Conservation (phyloP, 2,797 vertebrate species). For the Propithecus deckenii region DNA sequence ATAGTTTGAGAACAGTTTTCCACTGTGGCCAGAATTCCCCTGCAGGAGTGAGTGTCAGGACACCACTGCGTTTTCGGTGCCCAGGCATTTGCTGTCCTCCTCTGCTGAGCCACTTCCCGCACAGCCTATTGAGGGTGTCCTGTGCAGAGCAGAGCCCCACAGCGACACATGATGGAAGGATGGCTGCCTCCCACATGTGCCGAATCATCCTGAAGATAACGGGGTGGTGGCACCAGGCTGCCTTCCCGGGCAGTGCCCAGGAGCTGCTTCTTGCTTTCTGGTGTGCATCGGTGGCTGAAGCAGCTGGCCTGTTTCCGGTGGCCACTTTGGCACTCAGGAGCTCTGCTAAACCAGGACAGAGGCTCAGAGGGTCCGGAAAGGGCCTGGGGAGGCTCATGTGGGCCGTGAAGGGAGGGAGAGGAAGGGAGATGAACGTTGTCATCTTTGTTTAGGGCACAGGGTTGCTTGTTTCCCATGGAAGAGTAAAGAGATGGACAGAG, state of each 20-base stretch:
- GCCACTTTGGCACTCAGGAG: neutral
- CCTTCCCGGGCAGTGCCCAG: neutral
- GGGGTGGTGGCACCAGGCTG: neutral
- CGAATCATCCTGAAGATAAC: neutral
- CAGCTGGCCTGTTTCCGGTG: neutral
- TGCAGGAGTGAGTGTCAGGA: neutral
- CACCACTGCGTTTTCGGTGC: neutral
- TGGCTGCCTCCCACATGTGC: no score
- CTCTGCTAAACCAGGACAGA: neutral
- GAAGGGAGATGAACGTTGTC: neutral
- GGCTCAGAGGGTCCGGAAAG: accelerated
- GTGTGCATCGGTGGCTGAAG: neutral
- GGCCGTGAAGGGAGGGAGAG: neutral
- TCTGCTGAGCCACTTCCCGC: neutral
- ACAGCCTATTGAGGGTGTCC: neutral
- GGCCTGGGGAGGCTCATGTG: neutral
- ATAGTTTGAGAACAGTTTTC: neutral
- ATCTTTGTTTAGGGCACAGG: neutral
- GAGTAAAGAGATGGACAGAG: neutral
- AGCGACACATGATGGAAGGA: neutral
- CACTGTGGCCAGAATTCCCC: neutral
- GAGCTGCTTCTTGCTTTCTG: neutral
- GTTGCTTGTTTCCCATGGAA: neutral
- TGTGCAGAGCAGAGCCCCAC: no score
- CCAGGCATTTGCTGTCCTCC: neutral